A percentile compares a stretch with the other conserved stretches of the same genome.
phyloP scores from a whole-genome alignment of 2,888 invertebrate species.

The Lissocephala sabroskyi region DNA sequence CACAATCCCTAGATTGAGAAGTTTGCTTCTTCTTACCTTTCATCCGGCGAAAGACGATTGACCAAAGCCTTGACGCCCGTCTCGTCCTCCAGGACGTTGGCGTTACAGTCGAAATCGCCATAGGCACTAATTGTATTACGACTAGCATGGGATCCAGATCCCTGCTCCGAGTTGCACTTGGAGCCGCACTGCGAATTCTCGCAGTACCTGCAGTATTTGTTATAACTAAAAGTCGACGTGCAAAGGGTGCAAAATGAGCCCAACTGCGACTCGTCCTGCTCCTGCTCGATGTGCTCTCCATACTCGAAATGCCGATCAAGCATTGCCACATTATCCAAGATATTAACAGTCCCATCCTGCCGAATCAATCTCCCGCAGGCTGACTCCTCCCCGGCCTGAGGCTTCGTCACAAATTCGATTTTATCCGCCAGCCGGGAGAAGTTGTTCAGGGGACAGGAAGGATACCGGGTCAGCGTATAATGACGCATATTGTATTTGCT shows the following conservation, averaged over 20 bases:
- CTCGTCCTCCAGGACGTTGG: slow-evolving; percentile 9
- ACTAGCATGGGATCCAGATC: slow-evolving; percentile 44
- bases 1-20: too few species aligned
- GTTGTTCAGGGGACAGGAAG: slow-evolving; percentile 53
- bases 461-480: slow-evolving; percentile 55
- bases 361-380: too few species aligned
- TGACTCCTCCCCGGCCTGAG: too few species aligned
- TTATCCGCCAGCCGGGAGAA: slow-evolving; percentile 28
- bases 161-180: slow-evolving; percentile 67
- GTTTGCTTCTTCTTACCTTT: too few species aligned
- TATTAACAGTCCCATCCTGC: too few species aligned
- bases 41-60: too few species aligned
- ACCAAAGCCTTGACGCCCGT: too few species aligned
- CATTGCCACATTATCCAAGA: too few species aligned
- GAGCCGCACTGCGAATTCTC: slow-evolving; percentile 70
- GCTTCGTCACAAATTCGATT: neutral
- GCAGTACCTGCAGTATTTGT: slow-evolving; percentile 69
- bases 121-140: slow-evolving; percentile 32
- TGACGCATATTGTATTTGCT: slow-evolving; percentile 67
- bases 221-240: slow-evolving; percentile 72
- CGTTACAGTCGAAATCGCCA: slow-evolving; percentile 12
- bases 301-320: too few species aligned
- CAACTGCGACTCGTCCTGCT: slow-evolving; percentile 51
- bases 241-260: slow-evolving; percentile 72
- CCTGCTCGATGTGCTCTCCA: too few species aligned